Conservation (phyloP, 2,888 invertebrate species). For the Noctuana brunneofusca region DNA sequence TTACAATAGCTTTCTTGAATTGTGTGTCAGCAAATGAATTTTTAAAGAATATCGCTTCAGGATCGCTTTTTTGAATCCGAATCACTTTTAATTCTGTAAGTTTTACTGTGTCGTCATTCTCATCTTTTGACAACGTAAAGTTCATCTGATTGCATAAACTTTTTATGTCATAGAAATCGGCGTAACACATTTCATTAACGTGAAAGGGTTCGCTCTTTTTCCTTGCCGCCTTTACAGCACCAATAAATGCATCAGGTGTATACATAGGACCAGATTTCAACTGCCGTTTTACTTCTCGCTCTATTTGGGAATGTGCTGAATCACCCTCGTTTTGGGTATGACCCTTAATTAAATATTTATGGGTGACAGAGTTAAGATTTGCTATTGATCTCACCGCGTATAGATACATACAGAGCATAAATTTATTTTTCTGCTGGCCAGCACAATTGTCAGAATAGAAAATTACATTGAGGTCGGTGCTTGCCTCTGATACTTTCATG, state of each 20-base stretch:
- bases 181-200: neutral
- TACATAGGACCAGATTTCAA: conserved; percentile 36
- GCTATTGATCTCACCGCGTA: conserved; percentile 36
- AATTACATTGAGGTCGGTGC: conserved; percentile 38
- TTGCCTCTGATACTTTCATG: conserved; percentile 37
- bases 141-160: neutral
- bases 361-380: conserved; percentile 40
- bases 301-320: conserved; percentile 34
- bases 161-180: conserved; percentile 4
- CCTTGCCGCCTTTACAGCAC: conserved; percentile 33
- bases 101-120: conserved; percentile 3
- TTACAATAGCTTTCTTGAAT: neutral
- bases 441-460: conserved; percentile 51
- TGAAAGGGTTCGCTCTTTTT: conserved; percentile 30
- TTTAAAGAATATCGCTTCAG: neutral
- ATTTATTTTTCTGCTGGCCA: conserved; percentile 47
- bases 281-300: conserved; percentile 36
- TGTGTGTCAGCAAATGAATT: neutral
- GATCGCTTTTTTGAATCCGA: neutral
- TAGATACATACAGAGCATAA: conserved; percentile 40
- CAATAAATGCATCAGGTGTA: conserved; percentile 35
- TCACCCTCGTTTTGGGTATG: conserved; percentile 44
- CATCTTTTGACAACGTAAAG: neutral
- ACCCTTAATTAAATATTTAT: conserved; percentile 43
- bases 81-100: neutral